Base-by-base conservation (phyloP, 2,888 invertebrate species). In the Cancer borealis region DNA sequence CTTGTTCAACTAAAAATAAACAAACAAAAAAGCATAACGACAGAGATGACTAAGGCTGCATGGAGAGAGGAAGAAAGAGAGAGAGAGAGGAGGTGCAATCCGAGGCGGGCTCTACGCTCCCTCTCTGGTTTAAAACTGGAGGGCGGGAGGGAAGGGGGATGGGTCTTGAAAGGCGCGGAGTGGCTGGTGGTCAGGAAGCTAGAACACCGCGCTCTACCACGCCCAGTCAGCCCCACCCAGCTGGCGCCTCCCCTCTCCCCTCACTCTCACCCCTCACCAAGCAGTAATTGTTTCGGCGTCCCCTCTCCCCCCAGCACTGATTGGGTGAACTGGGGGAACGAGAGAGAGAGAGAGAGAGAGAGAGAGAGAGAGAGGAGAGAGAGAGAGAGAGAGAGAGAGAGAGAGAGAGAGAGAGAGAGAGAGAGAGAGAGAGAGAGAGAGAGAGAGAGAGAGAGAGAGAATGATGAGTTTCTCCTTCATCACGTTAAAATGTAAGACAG, bases 361-460 rank as follows among this genome's bases (percentile, higher is more conserved):
- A 73, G 73, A 73, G 73, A 73, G 73, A 73, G 73, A 54, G 54
- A 39, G 39, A 39, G 39, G 73, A 73, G 73, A 73, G 73, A 54
- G 54, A 39, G 39, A 39, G 39, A 39, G 39, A 39, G 39, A 39
- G 39, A 39, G 39, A 39, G 39, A 39, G 39, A 39, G n/a, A 14
- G 45, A 10, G 39, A 14, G 45, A 14, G 46, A 45, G 73, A 26
- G 73, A 26, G 73, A 73, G 73, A 73, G 73, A 73, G 73, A 73
- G 73, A 73, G 73, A 73, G 73, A 73, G 73, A 73, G 73, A 73
- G 73, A 73, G 73, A 73, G 73, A 60, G 60, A 60, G 60, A 60
- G 60, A 60, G 60, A 60, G 60, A 60, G 60, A 60, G 60, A 60
- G 60, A 60, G 60, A 21, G 21, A 21, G 60, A 21, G 0, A 21